A percentile compares a stretch with the other conserved stretches of the same genome.
Evolutionary conservation across 2,797 vertebrate species (phyloP).

Genomic region (Schizopygopsis pylzovi): DNA sequence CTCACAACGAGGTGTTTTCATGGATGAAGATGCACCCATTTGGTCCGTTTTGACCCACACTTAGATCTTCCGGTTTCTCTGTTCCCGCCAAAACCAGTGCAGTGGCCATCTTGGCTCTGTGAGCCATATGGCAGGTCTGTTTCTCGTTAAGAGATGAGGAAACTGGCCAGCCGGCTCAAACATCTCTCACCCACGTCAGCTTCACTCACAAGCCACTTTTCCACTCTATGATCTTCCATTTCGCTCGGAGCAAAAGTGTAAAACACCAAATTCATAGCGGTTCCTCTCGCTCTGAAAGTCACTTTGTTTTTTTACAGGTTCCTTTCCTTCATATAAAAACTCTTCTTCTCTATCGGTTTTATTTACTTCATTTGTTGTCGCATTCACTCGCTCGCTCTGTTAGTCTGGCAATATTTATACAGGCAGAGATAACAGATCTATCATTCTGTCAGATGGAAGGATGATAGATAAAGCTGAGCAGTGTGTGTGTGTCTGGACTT

Average conservation of each 20-base stretch:
- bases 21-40: background rate
- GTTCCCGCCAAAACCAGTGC: constrained; percentile 6
- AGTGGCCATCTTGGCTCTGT: constrained; percentile 45
- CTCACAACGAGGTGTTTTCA: background rate
- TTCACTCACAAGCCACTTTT: constrained; percentile 48
- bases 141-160: constrained; percentile 77
- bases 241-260: constrained; percentile 23
- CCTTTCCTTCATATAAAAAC: background rate
- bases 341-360: constrained; percentile 36
- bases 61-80: constrained; percentile 27
- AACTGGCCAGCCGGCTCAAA: constrained; percentile 68
- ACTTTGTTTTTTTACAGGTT: background rate
- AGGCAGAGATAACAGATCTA: constrained; percentile 43
- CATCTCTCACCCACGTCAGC: constrained; percentile 58
- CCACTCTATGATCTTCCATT: constrained; percentile 49
- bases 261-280: constrained; percentile 11
- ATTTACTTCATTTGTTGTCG: constrained; percentile 53
- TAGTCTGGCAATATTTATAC: constrained; percentile 43
- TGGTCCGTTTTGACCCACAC: constrained; percentile 16
- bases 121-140: constrained; percentile 61
- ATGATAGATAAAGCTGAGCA: constrained; percentile 35
- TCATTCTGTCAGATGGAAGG: constrained; percentile 41
- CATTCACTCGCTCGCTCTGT: constrained; percentile 5
- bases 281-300: background rate
- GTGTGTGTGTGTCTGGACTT: constrained; percentile 43